A percentile compares a stretch with the other conserved stretches of the same genome.
These are phyloP conservation scores for Gonioctena quinquepunctata DNA, from an alignment of 1,140 invertebrate species.

Conservation along the genomic window DNA sequence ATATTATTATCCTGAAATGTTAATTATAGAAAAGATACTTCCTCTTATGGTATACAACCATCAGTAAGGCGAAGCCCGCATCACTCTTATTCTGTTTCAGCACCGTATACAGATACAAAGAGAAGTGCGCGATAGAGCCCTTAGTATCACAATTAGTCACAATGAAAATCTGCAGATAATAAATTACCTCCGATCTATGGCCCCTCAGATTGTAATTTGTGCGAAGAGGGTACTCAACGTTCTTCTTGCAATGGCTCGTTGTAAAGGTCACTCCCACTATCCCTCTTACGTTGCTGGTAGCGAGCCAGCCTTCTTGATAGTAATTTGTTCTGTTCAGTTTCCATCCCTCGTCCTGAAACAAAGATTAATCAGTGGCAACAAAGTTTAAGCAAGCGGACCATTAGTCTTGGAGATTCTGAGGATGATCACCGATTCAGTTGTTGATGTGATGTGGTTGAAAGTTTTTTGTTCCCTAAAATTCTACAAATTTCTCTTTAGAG, in stretches of 20 bases:
- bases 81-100: no score
- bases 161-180: neutral
- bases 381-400: slow-evolving; percentile 17
- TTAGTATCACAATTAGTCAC: neutral
- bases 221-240: slow-evolving; percentile 80
- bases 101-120: no score
- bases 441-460: no score
- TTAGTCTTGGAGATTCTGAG: neutral
- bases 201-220: slow-evolving; percentile 98
- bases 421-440: no score
- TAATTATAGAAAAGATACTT: no score
- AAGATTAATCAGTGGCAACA: neutral
- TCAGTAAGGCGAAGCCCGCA: no score
- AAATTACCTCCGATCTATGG: slow-evolving; percentile 88
- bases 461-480: no score
- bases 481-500: no score
- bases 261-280: slow-evolving; percentile 96
- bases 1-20: no score
- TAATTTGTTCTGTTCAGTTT: slow-evolving; percentile 94
- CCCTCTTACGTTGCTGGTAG: slow-evolving; percentile 91
- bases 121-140: neutral
- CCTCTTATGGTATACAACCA: no score
- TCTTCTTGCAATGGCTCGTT: slow-evolving; percentile 84
- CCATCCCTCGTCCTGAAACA: slow-evolving; percentile 83
- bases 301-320: slow-evolving; percentile 98